phyloP scores from a whole-genome alignment of 1,140 invertebrate genomes.

The Cataglyphis hispanica region DNA sequence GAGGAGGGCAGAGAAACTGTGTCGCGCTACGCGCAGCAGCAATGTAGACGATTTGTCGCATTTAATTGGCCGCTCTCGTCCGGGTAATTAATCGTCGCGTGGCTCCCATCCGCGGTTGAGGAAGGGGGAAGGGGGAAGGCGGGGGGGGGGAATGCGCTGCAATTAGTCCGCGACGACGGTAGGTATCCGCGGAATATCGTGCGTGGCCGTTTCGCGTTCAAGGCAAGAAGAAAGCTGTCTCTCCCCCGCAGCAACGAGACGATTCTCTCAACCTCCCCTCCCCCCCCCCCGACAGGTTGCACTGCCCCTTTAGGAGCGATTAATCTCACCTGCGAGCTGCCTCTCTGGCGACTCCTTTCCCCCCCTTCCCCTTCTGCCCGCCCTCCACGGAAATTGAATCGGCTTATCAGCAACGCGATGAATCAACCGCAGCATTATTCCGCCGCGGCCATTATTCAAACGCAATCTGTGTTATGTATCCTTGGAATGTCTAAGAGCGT shows the following conservation, averaged over 20 bases:
- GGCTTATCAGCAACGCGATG: constrained; percentile 70
- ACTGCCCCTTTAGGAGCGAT: constrained; percentile 57
- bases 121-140: not conserved
- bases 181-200: constrained; percentile 49
- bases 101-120: not conserved
- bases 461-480: not conserved
- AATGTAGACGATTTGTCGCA: constrained; percentile 72
- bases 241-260: too few relatives aligned
- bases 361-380: too few relatives aligned
- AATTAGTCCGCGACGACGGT: constrained; percentile 68
- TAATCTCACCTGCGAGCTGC: constrained; percentile 67
- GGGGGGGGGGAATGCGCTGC: constrained; percentile 22
- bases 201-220: not conserved
- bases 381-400: constrained; percentile 78
- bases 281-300: not conserved
- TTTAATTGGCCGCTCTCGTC: constrained; percentile 75
- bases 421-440: constrained; percentile 80
- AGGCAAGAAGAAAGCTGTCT: constrained; percentile 48
- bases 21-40: not conserved
- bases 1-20: not conserved
- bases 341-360: too few relatives aligned
- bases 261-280: too few relatives aligned
- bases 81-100: constrained; percentile 75
- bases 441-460: constrained; percentile 43
- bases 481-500: not conserved